Percentiles rank a stretch among this genome's conserved stretches.
Evolutionary conservation across 2,888 invertebrate genomes (phyloP).

Genomic region (Adineta ricciae): DNA sequence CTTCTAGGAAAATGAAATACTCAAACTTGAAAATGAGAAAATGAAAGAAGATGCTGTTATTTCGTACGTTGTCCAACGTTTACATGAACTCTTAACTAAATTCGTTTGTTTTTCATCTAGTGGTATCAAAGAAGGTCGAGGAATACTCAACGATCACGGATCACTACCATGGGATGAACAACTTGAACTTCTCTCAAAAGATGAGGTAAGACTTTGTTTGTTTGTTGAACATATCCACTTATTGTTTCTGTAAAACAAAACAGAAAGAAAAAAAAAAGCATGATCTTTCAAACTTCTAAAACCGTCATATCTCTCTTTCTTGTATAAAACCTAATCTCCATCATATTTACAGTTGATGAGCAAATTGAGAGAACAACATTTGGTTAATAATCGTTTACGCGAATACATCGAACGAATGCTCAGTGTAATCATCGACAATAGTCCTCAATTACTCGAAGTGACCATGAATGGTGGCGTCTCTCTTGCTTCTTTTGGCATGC

Average conservation of each 20-base stretch:
- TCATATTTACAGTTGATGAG: slow-evolving; percentile 8
- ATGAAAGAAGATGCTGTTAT: neutral
- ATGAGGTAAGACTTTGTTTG: neutral
- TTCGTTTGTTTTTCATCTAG: neutral
- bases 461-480: neutral
- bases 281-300: no score
- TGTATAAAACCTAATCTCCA: neutral
- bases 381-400: neutral
- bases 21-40: neutral
- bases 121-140: neutral
- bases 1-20: neutral
- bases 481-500: neutral
- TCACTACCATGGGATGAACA: neutral
- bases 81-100: neutral
- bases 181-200: neutral
- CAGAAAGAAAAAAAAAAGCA: neutral
- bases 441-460: neutral
- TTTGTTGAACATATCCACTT: no score
- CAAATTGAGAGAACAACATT: slow-evolving; percentile 5
- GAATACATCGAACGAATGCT: slow-evolving; percentile 14
- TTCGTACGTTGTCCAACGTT: neutral
- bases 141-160: neutral
- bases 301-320: neutral
- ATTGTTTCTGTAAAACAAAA: no score
- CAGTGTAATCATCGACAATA: neutral